Conservation (phyloP, 2,113 vertebrate species). For the Tympanuchus pallidicinctus region DNA sequence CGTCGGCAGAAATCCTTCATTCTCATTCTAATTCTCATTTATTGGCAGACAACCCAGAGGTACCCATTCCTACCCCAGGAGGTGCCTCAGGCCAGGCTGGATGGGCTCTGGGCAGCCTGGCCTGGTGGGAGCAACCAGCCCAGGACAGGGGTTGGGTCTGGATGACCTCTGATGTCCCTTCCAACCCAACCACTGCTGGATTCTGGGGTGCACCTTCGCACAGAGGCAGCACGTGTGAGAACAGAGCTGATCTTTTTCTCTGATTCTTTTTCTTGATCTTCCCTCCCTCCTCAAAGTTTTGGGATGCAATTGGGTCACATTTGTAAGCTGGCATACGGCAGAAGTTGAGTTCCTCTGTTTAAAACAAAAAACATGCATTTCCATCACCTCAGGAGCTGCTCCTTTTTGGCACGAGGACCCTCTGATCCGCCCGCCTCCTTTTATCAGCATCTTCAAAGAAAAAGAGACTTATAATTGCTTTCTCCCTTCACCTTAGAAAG, state of each 20-base stretch:
- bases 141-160: too few relatives aligned
- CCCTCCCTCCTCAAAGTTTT: background rate
- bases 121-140: too few relatives aligned
- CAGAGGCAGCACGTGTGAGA: background rate
- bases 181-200: too few relatives aligned
- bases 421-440: constrained; percentile 66
- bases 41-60: background rate
- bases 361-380: constrained; percentile 37
- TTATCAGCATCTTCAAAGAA: constrained; percentile 69
- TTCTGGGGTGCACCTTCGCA: background rate
- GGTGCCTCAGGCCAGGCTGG: too few relatives aligned
- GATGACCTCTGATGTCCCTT: too few relatives aligned
- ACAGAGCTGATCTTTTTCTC: background rate
- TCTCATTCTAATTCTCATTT: background rate
- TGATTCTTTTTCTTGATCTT: background rate
- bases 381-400: constrained; percentile 52
- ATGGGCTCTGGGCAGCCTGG: too few relatives aligned
- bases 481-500: background rate
- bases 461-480: constrained; percentile 51
- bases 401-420: background rate
- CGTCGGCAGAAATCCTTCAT: fast-evolving
- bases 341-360: constrained; percentile 16
- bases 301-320: constrained; percentile 43
- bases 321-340: background rate
- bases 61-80: background rate